phyloP scores from a whole-genome alignment of 2,797 vertebrate species.

The Echeneis naucrates region DNA sequence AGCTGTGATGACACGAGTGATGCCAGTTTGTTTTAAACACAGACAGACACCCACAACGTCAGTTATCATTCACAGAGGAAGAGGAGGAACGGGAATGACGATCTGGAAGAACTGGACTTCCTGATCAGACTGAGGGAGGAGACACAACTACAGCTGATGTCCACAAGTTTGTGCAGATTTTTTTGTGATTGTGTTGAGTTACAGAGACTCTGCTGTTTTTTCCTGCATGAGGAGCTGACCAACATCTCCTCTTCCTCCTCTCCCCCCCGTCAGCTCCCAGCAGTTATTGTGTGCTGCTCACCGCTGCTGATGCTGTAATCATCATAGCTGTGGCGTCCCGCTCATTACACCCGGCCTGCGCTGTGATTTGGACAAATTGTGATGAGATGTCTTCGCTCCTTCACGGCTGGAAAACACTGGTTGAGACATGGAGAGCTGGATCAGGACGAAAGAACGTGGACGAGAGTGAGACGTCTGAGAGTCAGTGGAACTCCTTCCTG shows the following conservation, averaged over 20 bases:
- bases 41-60: too few relatives aligned
- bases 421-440: slow-evolving; percentile 73
- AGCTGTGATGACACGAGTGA: too few relatives aligned
- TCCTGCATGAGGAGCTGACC: slow-evolving; percentile 38
- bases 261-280: slow-evolving; percentile 38
- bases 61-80: too few relatives aligned
- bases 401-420: slow-evolving; percentile 73
- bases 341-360: slow-evolving; percentile 60
- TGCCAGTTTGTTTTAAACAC: too few relatives aligned
- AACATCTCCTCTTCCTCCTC: slow-evolving; percentile 10
- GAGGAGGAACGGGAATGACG: too few relatives aligned
- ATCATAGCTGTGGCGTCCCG: slow-evolving; percentile 70
- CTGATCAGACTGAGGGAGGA: slow-evolving; percentile 17
- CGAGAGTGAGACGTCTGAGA: slow-evolving; percentile 26
- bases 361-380: slow-evolving; percentile 81
- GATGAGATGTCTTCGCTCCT: slow-evolving; percentile 73
- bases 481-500: too few relatives aligned
- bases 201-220: slow-evolving; percentile 48
- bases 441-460: slow-evolving; percentile 59
- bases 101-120: too few relatives aligned
- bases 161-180: slow-evolving; percentile 49
- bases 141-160: slow-evolving; percentile 39
- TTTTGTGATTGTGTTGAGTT: slow-evolving; percentile 52
- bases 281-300: slow-evolving; percentile 53
- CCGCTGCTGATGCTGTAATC: slow-evolving; percentile 62